phyloP scores from a whole-genome alignment of 2,113 vertebrate genomes.

The Pomatorhinus ruficollis region DNA sequence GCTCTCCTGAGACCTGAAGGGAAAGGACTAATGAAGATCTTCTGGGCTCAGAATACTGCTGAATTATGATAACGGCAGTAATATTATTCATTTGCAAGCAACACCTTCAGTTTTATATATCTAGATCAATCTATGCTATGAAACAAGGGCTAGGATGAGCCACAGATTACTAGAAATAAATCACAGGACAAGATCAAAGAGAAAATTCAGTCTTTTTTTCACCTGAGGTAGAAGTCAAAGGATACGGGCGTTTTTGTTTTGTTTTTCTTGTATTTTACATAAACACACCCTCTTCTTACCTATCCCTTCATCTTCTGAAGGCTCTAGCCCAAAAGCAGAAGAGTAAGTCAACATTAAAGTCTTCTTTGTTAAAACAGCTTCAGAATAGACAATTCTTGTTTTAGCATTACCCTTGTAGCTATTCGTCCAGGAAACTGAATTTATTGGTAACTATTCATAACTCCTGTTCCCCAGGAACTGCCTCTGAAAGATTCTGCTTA shows the following conservation, averaged over 20 bases:
- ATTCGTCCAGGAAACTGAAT: neutral
- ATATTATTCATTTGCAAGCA: neutral
- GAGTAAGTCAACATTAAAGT: neutral
- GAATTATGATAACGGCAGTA: neutral
- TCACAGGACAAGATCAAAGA: neutral
- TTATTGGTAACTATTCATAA: neutral
- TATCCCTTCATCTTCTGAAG: neutral
- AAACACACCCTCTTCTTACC: neutral
- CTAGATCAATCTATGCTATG: neutral
- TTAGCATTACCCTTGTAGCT: neutral
- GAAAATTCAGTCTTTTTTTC: neutral
- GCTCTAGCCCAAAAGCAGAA: neutral
- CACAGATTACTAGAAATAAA: neutral
- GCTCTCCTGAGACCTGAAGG: neutral
- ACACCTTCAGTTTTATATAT: neutral
- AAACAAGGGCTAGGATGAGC: neutral
- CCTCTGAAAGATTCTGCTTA: neutral
- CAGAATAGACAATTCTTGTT: neutral
- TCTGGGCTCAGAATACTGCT: neutral
- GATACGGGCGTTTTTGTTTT: neutral
- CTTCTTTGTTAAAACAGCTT: neutral
- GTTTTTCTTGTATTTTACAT: neutral
- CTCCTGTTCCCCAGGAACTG: neutral
- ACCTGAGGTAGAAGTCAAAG: neutral
- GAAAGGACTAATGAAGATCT: neutral